Percentiles rank a stretch among this genome's conserved stretches.
phyloP scores from a whole-genome alignment of 2,888 invertebrate genomes.

The Acholoe squamosa region DNA sequence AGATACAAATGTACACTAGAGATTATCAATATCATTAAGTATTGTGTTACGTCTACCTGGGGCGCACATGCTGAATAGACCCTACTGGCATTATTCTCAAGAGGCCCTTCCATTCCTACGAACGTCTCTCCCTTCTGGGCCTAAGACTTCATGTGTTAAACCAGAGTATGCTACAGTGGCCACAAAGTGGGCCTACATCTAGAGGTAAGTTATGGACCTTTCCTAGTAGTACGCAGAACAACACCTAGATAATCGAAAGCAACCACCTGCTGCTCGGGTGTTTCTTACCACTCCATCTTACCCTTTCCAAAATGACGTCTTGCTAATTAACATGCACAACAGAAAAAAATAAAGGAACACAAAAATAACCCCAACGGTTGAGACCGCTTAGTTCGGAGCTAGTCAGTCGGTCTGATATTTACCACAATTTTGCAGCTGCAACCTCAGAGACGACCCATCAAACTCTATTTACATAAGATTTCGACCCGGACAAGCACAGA shows the following conservation, averaged over 20 bases:
- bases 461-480: neutral
- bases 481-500: neutral
- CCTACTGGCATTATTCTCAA: no score
- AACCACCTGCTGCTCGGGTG: neutral
- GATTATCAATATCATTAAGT: conserved; percentile 16
- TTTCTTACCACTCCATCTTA: neutral
- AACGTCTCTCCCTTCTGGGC: no score
- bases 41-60: conserved; percentile 1
- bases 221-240: neutral
- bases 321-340: conserved; percentile 27
- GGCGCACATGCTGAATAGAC: neutral
- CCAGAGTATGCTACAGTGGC: neutral
- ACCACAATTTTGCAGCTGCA: neutral
- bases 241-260: neutral
- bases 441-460: neutral
- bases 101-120: no score
- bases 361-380: conserved; percentile 17
- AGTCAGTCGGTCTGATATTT: no score
- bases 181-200: conserved; percentile 5
- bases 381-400: neutral
- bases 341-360: conserved; percentile 1
- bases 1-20: conserved; percentile 57
- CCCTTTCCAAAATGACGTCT: neutral
- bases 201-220: neutral
- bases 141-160: no score